These are phyloP conservation scores for Philereme vetulata DNA, from an alignment of 2,888 invertebrate species.

Conservation along the genomic window DNA sequence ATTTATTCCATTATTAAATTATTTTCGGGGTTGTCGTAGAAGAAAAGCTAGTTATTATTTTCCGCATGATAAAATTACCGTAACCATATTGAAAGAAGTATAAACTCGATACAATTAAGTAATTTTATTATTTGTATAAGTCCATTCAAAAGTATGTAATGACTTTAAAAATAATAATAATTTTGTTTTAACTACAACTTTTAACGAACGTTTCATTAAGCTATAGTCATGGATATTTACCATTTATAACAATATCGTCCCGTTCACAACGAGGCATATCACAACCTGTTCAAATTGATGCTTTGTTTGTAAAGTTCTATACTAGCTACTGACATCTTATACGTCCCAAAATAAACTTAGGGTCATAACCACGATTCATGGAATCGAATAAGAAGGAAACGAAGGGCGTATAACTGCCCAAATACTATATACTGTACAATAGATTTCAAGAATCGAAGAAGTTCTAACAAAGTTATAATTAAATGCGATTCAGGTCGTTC, in stretches of 20 bases:
- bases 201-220: conserved; percentile 81
- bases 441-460: conserved; percentile 77
- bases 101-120: conserved; percentile 69
- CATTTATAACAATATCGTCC: conserved; percentile 83
- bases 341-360: conserved; percentile 81
- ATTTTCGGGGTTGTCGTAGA: conserved; percentile 46
- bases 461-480: conserved; percentile 78
- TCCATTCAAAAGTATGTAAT: conserved; percentile 75
- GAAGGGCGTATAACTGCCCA: conserved; percentile 76
- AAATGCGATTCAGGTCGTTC: conserved; percentile 77
- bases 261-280: conserved; percentile 83
- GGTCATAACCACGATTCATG: conserved; percentile 82
- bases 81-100: conserved; percentile 72
- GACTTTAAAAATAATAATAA: conserved; percentile 76
- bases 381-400: conserved; percentile 81
- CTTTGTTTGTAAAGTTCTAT: conserved; percentile 84
- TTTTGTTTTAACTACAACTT: conserved; percentile 80
- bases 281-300: conserved; percentile 84
- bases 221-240: conserved; percentile 82
- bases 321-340: conserved; percentile 82
- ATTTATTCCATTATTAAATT: conserved; percentile 41
- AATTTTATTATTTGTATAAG: conserved; percentile 76
- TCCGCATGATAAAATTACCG: conserved; percentile 60
- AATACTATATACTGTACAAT: conserved; percentile 80
- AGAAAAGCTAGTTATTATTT: conserved; percentile 65